Conservation (phyloP, 2,113 vertebrate species). For the Erinaceus europaeus region DNA sequence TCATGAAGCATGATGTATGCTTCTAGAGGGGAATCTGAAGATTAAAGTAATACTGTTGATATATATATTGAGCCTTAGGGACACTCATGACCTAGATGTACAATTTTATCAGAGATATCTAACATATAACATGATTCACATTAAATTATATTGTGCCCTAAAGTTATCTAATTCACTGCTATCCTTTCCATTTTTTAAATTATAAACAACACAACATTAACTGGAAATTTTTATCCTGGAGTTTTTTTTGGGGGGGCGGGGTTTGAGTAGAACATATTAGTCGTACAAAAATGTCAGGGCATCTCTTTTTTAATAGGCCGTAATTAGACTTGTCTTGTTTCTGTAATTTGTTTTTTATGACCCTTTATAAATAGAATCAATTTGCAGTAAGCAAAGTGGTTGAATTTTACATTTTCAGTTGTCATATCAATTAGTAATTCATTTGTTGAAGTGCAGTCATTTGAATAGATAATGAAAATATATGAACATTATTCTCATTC, state of each 20-base stretch:
- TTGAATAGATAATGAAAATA: slow-evolving; percentile 40
- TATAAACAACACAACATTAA: slow-evolving; percentile 9
- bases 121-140: not conserved
- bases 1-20: not conserved
- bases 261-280: not conserved
- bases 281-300: not conserved
- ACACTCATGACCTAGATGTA: not conserved
- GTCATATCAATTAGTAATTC: not conserved
- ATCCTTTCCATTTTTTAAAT: not conserved
- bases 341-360: slow-evolving; percentile 20
- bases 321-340: slow-evolving; percentile 27
- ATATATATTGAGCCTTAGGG: not conserved
- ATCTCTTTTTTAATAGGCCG: not conserved
- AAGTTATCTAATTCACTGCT: slow-evolving; percentile 26
- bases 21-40: not conserved
- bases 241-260: not conserved
- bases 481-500: not conserved
- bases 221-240: not conserved
- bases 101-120: slow-evolving; percentile 4
- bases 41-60: not conserved
- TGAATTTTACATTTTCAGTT: not conserved
- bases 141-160: slow-evolving; percentile 21
- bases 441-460: slow-evolving; percentile 25
- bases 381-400: not conserved
- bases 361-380: slow-evolving; percentile 6